Evolutionary conservation across 1,140 invertebrate species (phyloP).

Genomic region (Drosophila elegans): DNA sequence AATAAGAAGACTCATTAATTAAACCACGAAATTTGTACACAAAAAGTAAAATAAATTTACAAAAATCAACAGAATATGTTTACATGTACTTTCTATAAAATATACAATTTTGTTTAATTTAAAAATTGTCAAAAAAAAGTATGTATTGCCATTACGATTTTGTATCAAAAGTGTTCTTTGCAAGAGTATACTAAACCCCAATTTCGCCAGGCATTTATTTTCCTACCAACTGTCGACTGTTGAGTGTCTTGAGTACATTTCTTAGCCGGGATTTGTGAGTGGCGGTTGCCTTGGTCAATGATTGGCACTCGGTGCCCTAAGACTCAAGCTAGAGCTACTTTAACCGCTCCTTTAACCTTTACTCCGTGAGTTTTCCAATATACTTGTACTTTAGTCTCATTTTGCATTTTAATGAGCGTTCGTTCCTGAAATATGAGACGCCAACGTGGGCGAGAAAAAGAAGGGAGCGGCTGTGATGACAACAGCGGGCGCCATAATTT

Average conservation of each 20-base stretch:
- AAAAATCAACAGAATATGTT: too few relatives aligned
- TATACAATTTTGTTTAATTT: too few relatives aligned
- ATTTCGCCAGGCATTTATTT: not conserved
- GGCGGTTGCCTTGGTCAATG: constrained; percentile 31
- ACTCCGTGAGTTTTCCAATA: constrained; percentile 45
- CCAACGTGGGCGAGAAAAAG: not conserved
- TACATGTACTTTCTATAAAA: too few relatives aligned
- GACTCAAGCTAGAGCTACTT: not conserved
- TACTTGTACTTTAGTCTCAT: constrained; percentile 58
- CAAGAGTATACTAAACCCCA: not conserved
- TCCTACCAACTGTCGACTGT: constrained; percentile 2
- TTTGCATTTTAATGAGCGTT: constrained; percentile 81
- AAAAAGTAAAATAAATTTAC: too few relatives aligned
- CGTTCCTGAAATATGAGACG: constrained; percentile 63
- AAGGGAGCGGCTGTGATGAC: constrained; percentile 20
- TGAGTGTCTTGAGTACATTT: constrained; percentile 24
- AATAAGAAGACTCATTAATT: too few relatives aligned
- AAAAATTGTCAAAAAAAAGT: too few relatives aligned
- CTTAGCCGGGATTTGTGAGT: constrained; percentile 19
- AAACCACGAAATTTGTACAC: too few relatives aligned
- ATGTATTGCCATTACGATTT: too few relatives aligned
- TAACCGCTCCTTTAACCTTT: constrained; percentile 3
- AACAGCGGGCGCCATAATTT: constrained; percentile 61
- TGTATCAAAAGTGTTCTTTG: too few relatives aligned
- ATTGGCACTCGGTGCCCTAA: constrained; percentile 6